phyloP scores from a whole-genome alignment of 2,797 vertebrate species.

The Hoplostethus mediterraneus region DNA sequence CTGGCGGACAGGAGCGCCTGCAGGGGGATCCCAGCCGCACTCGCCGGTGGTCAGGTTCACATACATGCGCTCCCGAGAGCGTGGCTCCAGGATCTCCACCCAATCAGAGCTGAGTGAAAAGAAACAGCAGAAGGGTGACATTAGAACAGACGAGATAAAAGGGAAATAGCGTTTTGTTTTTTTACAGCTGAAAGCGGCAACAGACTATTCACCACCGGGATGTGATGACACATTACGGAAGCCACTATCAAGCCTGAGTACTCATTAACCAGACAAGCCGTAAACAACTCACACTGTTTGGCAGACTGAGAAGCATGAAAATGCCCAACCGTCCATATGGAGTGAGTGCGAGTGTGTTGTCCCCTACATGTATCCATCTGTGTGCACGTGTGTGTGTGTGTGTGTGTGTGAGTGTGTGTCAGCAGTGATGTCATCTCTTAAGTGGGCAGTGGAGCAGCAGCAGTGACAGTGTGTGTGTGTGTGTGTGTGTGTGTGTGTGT shows the following conservation, averaged over 20 bases:
- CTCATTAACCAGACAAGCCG: slow-evolving; percentile 50
- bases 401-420: slow-evolving; percentile 24
- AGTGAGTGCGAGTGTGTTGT: slow-evolving; percentile 45
- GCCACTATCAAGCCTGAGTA: slow-evolving; percentile 36
- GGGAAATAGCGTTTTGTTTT: slow-evolving; percentile 1
- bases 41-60: slow-evolving; percentile 90
- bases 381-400: slow-evolving; percentile 1
- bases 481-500: slow-evolving; percentile 32
- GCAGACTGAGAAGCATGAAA: slow-evolving; percentile 52
- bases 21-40: slow-evolving; percentile 92
- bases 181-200: slow-evolving; percentile 22
- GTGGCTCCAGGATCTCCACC: slow-evolving; percentile 95
- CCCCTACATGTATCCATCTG: slow-evolving; percentile 69
- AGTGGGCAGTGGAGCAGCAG: slow-evolving; percentile 38
- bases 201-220: slow-evolving; percentile 29
- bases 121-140: slow-evolving; percentile 16
- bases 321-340: slow-evolving; percentile 65
- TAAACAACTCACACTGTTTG: slow-evolving; percentile 67
- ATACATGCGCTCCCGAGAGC: slow-evolving; percentile 92
- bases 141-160: slow-evolving; percentile 8
- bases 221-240: slow-evolving; percentile 14
- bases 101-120: slow-evolving; percentile 87
- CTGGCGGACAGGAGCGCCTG: slow-evolving; percentile 86
- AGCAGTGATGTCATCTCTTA: slow-evolving; percentile 66
- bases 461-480: slow-evolving; percentile 12